Evolutionary conservation across 2,113 vertebrate species (phyloP).

Genomic region (Ciconia stormi): DNA sequence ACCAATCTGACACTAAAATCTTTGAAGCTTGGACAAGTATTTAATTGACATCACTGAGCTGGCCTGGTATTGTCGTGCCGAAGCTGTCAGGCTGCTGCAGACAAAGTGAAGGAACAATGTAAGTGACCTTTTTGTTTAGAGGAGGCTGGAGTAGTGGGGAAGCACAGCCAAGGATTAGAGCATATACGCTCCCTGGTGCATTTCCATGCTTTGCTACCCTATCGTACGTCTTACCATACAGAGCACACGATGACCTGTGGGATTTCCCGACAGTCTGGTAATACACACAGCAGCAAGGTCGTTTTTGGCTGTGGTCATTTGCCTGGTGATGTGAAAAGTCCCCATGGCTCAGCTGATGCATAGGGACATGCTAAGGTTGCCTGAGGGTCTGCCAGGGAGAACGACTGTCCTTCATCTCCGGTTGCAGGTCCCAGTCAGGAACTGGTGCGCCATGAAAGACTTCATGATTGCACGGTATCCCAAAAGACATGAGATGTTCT

Average conservation of each 20-base stretch:
- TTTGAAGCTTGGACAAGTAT: background rate
- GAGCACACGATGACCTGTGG: fast-evolving
- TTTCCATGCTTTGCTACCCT: background rate
- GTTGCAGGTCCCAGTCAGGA: background rate
- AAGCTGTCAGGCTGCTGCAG: background rate
- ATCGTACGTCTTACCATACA: background rate
- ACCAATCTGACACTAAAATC: background rate
- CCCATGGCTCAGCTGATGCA: background rate
- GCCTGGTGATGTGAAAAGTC: background rate
- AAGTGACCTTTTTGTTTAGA: background rate
- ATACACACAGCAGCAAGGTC: no score
- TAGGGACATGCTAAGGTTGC: background rate
- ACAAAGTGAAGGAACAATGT: background rate
- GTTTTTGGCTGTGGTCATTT: background rate
- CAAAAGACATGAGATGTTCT: background rate
- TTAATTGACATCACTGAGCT: slow-evolving; percentile 8
- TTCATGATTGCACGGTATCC: fast-evolving
- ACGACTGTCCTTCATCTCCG: background rate
- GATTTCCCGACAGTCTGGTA: background rate
- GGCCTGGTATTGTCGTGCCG: background rate
- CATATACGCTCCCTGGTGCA: background rate
- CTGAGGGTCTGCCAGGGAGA: background rate
- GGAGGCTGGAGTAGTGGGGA: background rate
- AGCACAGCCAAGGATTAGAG: background rate
- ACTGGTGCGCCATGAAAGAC: background rate